Base-by-base conservation (phyloP, 2,797 vertebrate species). In the Mus spretus region DNA sequence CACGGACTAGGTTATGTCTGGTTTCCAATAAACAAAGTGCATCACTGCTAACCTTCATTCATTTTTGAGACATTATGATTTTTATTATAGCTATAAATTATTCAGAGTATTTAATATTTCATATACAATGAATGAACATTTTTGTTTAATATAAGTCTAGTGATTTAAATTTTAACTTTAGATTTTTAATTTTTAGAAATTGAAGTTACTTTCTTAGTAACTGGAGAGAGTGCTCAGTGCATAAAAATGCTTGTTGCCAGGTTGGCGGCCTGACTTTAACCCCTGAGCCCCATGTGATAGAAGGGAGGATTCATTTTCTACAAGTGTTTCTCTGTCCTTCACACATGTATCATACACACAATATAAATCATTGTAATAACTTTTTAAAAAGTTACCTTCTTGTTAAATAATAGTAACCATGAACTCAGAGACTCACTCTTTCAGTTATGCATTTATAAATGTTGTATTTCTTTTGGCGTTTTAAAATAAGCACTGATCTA, bases 131-230 rank as follows among this genome's bases (percentile, higher is more conserved):
- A 37, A 40, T 59, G 6, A 90, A 44, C 61, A 74, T 34, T 90
- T 85, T 96, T 70, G 61, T 78, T 90, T 90, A 85, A 91, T 77
- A 90, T 83, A 83, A 74, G 1, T 72, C 93, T 74, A 90, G 24
- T 83, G 26, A 82, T 86, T 92, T 70, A 85, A 92, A 78, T 50
- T 61, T 75, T 28, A 84, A 59, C 57, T 92, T 92, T 28, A 65
- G 15, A 20, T 78, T 65, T 77, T 65, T 20, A 53, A 24, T 28
- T 61, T 77, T 94, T 83, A 13, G 81, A 75, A 67, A 40, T 50
- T 79, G 87, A 82, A 65, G 24, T 37, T 79, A 57, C 14, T 75
- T 53, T 28, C 20, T 57, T 57, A n/a, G 40, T 77, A n/a, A 24
- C 85, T 57, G 50, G 50, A 50, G 28, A 85, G 55, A 85, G 4